Evolutionary conservation across 2,113 vertebrate species (phyloP).

Genomic region (Rhipidura dahli): DNA sequence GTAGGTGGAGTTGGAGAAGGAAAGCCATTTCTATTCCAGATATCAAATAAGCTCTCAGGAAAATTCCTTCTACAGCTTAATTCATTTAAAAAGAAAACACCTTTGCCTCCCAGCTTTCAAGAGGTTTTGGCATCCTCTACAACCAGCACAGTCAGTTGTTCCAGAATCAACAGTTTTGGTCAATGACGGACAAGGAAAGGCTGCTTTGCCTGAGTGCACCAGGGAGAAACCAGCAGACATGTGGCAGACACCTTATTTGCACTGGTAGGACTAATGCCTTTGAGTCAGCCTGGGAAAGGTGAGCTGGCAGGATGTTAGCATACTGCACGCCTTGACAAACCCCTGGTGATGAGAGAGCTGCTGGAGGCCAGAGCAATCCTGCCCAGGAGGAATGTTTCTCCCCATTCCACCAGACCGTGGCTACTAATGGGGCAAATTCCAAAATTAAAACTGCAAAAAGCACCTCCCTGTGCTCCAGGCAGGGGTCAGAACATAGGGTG

Average conservation of each 20-base stretch:
- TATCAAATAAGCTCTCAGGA: conserved; percentile 33
- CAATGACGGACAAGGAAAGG: conserved; percentile 40
- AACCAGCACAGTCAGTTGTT: background rate
- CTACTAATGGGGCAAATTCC: background rate
- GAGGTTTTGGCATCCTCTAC: conserved; percentile 36
- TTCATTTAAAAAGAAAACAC: conserved; percentile 51
- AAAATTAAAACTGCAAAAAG: background rate
- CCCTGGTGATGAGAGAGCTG: conserved; percentile 32
- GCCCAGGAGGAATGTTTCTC: background rate
- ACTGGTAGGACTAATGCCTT: conserved; percentile 38
- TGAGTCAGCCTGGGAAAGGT: background rate
- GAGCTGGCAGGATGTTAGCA: conserved; percentile 57
- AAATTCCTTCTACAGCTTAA: conserved; percentile 47
- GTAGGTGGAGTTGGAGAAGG: background rate
- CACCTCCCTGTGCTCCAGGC: background rate
- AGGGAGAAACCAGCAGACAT: conserved; percentile 12
- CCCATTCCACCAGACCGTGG: background rate
- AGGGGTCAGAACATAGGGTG: background rate
- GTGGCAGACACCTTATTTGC: conserved; percentile 47
- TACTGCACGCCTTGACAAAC: conserved; percentile 15
- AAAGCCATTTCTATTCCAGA: conserved; percentile 19
- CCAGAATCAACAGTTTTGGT: conserved; percentile 61
- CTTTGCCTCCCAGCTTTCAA: conserved; percentile 16
- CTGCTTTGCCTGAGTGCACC: conserved; percentile 37
- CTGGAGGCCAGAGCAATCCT: background rate